Percentiles rank a stretch among this genome's conserved stretches.
phyloP scores from a whole-genome alignment of 2,888 invertebrate species.

The Uloborus plumipes region DNA sequence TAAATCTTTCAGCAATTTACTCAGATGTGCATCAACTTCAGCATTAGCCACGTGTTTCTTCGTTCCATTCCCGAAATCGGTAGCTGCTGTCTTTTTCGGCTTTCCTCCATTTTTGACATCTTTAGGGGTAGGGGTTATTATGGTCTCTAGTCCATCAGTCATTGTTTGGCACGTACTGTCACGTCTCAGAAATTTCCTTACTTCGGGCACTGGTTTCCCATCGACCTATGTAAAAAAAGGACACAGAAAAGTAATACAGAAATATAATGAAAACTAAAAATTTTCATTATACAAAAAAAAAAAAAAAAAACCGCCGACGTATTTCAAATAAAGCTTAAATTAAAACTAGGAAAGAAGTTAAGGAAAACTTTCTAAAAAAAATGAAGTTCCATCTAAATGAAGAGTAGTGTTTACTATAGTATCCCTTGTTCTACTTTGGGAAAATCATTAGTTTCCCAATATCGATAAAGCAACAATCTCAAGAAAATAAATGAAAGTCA shows the following conservation, averaged over 20 bases:
- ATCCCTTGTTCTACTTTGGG: no score
- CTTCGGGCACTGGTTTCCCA: conserved; percentile 35
- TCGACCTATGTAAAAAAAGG: conserved; percentile 2
- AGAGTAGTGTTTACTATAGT: no score
- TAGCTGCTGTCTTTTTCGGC: conserved; percentile 2
- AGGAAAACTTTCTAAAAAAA: no score
- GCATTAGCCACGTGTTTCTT: conserved; percentile 2
- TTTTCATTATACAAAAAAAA: no score
- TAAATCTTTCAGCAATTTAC: conserved; percentile 14
- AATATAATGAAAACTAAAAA: no score
- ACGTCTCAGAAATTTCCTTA: conserved; percentile 41
- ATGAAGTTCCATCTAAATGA: no score
- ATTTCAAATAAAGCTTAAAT: no score
- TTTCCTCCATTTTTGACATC: conserved; percentile 1
- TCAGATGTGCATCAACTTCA: conserved; percentile 41
- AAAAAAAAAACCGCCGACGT: no score
- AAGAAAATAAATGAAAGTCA: no score
- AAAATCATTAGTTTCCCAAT: no score
- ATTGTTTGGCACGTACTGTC: conserved; percentile 57
- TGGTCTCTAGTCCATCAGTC: conserved; percentile 5
- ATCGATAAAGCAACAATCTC: no score
- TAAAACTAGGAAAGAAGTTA: no score
- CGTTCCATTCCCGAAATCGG: conserved; percentile 1
- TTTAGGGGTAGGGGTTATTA: neutral
- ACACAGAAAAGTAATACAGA: neutral